Conservation (phyloP, 1,140 invertebrate species). For the Sitobion miscanthi region DNA sequence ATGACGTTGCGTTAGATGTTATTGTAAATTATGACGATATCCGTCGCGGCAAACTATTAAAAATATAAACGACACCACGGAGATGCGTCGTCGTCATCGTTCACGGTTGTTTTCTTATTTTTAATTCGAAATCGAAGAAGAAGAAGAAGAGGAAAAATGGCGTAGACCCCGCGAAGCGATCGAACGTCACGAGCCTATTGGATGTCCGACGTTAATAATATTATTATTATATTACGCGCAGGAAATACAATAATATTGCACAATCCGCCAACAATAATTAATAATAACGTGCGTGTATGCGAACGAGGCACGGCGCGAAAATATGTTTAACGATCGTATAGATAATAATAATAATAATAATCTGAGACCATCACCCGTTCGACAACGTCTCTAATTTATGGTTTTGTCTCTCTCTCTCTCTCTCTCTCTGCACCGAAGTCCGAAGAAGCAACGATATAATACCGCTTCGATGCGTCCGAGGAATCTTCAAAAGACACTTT, state of each 20-base stretch:
- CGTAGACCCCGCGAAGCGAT: neutral
- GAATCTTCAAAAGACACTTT: neutral
- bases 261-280: slow-evolving; percentile 2
- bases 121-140: slow-evolving; percentile 23
- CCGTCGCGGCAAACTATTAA: neutral
- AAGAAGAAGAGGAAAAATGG: neutral
- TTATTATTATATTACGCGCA: neutral
- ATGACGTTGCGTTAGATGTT: neutral
- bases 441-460: neutral
- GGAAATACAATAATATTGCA: neutral
- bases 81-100: neutral
- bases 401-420: neutral
- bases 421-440: neutral
- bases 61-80: neutral
- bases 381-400: slow-evolving; percentile 27
- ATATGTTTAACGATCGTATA: slow-evolving; percentile 20
- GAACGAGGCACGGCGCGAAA: neutral
- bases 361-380: neutral
- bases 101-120: slow-evolving; percentile 1
- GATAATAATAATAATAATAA: slow-evolving; percentile 21
- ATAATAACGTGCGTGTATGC: neutral
- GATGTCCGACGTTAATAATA: neutral
- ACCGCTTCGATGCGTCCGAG: neutral
- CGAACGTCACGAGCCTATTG: neutral
- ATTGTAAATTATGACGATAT: slow-evolving; percentile 4